A percentile compares a stretch with the other conserved stretches of the same genome.
phyloP scores from a whole-genome alignment of 2,797 vertebrate species.

The Cynopterus sphinx region DNA sequence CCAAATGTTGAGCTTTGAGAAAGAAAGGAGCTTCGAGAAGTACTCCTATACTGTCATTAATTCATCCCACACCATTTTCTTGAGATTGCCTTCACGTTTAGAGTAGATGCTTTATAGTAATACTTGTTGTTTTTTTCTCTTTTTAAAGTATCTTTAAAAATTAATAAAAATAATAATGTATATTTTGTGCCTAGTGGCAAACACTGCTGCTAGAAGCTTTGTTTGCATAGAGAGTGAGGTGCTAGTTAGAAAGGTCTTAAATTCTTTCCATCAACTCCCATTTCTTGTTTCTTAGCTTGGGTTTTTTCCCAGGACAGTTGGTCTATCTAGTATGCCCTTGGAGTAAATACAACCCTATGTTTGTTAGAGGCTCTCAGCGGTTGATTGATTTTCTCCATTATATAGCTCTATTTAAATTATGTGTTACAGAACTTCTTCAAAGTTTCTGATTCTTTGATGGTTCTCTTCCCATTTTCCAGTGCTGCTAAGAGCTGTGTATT shows the following conservation, averaged over 20 bases:
- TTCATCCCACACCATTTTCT: background rate
- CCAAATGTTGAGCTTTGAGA: background rate
- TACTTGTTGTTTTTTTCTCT: conserved; percentile 21
- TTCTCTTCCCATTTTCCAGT: conserved; percentile 10
- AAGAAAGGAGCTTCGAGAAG: background rate
- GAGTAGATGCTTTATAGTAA: background rate
- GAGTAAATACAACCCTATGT: background rate
- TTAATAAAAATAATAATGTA: conserved; percentile 24
- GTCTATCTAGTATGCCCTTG: background rate
- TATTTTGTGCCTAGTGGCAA: background rate
- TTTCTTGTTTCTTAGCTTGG: background rate
- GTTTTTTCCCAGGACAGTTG: background rate
- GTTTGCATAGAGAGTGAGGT: background rate
- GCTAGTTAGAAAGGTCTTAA: background rate
- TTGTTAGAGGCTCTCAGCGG: conserved; percentile 21
- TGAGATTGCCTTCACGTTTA: background rate
- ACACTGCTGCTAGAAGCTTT: background rate
- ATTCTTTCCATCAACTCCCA: background rate
- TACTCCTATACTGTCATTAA: background rate
- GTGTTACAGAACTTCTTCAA: background rate
- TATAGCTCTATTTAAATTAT: background rate
- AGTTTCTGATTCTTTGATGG: conserved; percentile 26
- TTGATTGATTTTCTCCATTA: conserved; percentile 42
- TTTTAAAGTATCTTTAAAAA: conserved; percentile 29
- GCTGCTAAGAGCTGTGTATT: background rate